Percentiles rank a stretch among this genome's conserved stretches.
phyloP scores from a whole-genome alignment of 64 coral and sea anemone genomes.

The Stichodactyla helianthus region DNA sequence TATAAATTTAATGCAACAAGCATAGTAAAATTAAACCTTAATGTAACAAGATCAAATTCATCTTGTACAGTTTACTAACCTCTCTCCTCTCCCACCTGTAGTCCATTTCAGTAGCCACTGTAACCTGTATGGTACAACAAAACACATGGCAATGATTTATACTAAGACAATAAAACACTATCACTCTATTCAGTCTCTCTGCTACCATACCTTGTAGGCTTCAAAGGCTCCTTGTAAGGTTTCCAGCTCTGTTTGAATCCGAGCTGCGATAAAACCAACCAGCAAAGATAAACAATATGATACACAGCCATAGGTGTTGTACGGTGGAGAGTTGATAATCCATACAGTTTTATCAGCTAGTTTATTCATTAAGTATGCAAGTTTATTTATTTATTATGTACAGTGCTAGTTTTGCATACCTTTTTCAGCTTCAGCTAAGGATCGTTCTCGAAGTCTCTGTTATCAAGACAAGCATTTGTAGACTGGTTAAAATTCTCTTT shows the following conservation, averaged over 20 bases:
- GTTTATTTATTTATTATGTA: no score
- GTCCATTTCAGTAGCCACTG: slow-evolving; percentile 85
- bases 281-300: background rate
- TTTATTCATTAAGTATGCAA: no score
- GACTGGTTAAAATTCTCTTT: background rate
- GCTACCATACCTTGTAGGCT: slow-evolving; percentile 55
- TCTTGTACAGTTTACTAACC: slow-evolving; percentile 32
- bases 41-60: no score
- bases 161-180: no score
- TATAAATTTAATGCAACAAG: no score
- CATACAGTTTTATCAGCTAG: no score
- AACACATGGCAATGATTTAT: background rate
- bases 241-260: slow-evolving; percentile 58
- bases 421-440: slow-evolving; percentile 59
- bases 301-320: background rate
- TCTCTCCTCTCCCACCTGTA: slow-evolving; percentile 79
- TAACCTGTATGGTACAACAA: slow-evolving; percentile 33
- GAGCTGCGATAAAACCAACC: slow-evolving; percentile 15
- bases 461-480: background rate
- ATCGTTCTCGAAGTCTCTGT: slow-evolving; percentile 45
- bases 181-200: background rate
- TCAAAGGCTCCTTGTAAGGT: slow-evolving; percentile 77
- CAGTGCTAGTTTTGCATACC: slow-evolving; percentile 9
- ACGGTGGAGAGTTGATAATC: no score
- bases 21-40: no score